Conservation (phyloP, 2,797 vertebrate species). For the Enteromius radiatus region DNA sequence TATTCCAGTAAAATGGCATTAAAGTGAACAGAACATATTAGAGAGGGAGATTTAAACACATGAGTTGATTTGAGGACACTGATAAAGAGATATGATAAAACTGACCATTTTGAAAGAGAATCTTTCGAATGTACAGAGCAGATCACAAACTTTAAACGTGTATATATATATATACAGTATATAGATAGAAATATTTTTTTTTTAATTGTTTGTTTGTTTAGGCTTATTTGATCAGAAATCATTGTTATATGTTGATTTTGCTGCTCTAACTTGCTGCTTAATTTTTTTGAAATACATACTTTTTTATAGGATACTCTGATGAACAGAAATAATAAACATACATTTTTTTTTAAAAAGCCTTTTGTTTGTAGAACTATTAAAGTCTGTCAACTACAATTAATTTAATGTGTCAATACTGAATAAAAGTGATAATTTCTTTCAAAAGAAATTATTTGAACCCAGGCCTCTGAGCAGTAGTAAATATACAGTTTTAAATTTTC, state of each 20-base stretch:
- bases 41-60: slow-evolving; percentile 73
- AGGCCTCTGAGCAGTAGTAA: background rate
- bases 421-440: background rate
- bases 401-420: background rate
- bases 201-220: background rate
- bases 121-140: background rate
- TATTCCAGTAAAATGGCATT: slow-evolving; percentile 67
- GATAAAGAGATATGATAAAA: background rate
- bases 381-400: background rate
- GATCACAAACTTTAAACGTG: background rate
- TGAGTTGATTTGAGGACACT: slow-evolving; percentile 69
- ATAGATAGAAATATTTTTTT: too few relatives aligned
- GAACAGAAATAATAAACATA: too few relatives aligned
- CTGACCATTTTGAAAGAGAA: background rate
- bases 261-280: background rate
- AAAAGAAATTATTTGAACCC: background rate
- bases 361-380: too few relatives aligned
- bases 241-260: background rate
- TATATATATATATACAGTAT: too few relatives aligned
- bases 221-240: background rate
- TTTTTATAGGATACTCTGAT: background rate
- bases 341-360: too few relatives aligned
- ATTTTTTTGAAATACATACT: background rate
- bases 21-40: slow-evolving; percentile 62
- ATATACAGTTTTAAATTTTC: background rate